A percentile compares a stretch with the other conserved stretches of the same genome.
Conservation (phyloP, 2,113 vertebrate species). For the Meles meles region DNA sequence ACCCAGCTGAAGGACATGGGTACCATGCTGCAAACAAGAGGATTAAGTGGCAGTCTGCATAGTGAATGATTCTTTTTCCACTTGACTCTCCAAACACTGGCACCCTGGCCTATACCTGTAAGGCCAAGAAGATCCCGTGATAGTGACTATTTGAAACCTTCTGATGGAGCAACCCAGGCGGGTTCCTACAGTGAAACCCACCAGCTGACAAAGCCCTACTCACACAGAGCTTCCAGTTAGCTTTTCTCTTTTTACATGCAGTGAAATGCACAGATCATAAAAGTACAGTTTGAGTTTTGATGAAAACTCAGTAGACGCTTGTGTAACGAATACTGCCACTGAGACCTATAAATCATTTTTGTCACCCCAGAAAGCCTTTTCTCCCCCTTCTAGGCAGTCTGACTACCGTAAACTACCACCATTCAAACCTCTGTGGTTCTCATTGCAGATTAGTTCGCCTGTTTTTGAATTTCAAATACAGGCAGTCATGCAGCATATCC, state of each 20-base stretch:
- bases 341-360: neutral
- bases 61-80: neutral
- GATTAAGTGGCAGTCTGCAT: neutral
- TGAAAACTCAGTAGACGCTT: neutral
- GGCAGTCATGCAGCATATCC: neutral
- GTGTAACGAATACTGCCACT: neutral
- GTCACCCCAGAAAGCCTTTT: neutral
- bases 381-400: neutral
- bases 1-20: neutral
- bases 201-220: neutral
- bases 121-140: neutral
- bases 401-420: neutral
- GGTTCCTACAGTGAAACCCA: neutral
- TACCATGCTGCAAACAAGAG: neutral
- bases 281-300: neutral
- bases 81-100: neutral
- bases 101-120: neutral
- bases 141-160: neutral
- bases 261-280: neutral
- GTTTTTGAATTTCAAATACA: neutral
- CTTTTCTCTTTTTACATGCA: neutral
- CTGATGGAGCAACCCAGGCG: neutral
- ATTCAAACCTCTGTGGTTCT: neutral
- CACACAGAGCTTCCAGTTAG: neutral
- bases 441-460: neutral